Conservation (phyloP, 2,113 vertebrate genomes). For the Cheirogaleus medius region DNA sequence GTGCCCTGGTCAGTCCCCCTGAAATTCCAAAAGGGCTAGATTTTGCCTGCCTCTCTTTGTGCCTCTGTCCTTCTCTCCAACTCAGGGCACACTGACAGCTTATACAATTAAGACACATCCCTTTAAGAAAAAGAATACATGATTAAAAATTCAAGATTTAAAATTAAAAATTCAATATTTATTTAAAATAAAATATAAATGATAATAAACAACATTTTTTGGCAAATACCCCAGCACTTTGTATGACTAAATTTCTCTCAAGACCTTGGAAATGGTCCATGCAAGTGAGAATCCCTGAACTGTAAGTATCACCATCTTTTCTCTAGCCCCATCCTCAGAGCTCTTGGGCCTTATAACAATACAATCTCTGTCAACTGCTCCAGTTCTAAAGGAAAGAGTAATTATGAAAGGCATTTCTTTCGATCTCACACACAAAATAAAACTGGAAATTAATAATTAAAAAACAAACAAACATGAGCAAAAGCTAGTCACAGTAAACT, state of each 20-base stretch:
- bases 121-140: background rate
- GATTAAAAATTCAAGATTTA: background rate
- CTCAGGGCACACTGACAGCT: background rate
- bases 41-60: background rate
- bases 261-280: background rate
- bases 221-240: background rate
- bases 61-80: background rate
- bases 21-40: background rate
- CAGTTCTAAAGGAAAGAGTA: background rate
- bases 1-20: background rate
- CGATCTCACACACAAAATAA: background rate
- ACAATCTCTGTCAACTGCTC: background rate
- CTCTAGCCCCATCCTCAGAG: background rate
- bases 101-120: background rate
- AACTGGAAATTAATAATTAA: background rate
- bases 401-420: background rate
- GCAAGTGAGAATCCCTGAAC: background rate
- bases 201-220: background rate
- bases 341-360: background rate
- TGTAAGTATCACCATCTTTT: background rate
- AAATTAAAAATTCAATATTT: background rate
- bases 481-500: background rate
- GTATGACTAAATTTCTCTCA: background rate
- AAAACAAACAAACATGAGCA: background rate
- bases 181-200: conserved; percentile 21